Conservation (phyloP, 2,888 invertebrate species). For the Himalopsyche anomala region DNA sequence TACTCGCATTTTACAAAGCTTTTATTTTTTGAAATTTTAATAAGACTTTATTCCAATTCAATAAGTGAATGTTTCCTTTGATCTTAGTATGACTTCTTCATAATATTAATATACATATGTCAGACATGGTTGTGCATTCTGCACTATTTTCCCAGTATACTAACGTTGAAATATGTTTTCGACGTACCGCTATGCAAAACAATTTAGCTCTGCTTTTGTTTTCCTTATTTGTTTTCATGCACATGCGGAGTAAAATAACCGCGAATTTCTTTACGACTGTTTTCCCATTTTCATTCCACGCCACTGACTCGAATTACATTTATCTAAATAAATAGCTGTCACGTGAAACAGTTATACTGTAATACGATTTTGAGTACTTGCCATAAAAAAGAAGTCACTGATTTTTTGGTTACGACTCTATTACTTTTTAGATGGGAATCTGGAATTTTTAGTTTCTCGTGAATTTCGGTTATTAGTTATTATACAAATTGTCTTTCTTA, state of each 20-base stretch:
- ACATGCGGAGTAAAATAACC: constrained; percentile 23
- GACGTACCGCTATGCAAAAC: constrained; percentile 38
- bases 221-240: constrained; percentile 22
- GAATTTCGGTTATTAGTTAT: too few species aligned
- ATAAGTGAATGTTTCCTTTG: too few species aligned
- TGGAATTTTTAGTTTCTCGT: too few species aligned
- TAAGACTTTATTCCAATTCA: too few species aligned
- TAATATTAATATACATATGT: neutral
- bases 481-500: too few species aligned
- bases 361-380: constrained; percentile 1
- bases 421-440: neutral
- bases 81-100: neutral
- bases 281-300: constrained; percentile 7
- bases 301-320: constrained; percentile 36
- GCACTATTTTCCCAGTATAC: neutral
- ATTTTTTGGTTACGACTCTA: neutral
- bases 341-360: neutral
- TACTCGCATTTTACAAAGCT: too few species aligned
- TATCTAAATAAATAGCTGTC: constrained; percentile 38
- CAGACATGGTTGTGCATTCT: neutral
- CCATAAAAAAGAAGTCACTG: neutral
- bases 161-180: constrained; percentile 14
- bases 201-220: constrained; percentile 12
- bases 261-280: constrained; percentile 37
- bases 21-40: too few species aligned